These are phyloP conservation scores for Argyra leucocephala DNA, from an alignment of 2,888 invertebrate genomes.

Conservation along the genomic window DNA sequence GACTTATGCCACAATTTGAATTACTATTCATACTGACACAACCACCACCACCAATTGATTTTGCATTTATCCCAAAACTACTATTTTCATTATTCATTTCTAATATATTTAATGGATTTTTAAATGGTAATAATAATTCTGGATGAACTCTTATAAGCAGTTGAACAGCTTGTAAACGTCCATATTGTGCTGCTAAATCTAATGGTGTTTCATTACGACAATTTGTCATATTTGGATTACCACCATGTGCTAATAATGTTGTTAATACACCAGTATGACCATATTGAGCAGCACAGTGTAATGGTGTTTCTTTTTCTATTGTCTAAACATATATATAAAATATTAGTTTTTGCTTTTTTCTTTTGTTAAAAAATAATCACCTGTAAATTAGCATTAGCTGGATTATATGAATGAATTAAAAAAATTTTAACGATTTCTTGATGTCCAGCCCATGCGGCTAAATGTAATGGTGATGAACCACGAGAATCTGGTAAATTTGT, in stretches of 20 bases:
- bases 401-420: slow-evolving; percentile 68
- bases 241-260: slow-evolving; percentile 70
- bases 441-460: slow-evolving; percentile 92
- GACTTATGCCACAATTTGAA: neutral
- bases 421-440: slow-evolving; percentile 78
- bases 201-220: slow-evolving; percentile 81
- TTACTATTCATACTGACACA: neutral
- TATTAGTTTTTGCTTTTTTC: neutral
- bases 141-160: slow-evolving; percentile 75
- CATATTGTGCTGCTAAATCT: slow-evolving; percentile 89
- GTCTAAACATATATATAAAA: slow-evolving; percentile 49
- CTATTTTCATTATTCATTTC: neutral
- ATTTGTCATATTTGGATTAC: slow-evolving; percentile 81
- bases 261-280: slow-evolving; percentile 79
- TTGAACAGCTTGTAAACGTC: slow-evolving; percentile 74
- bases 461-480: slow-evolving; percentile 84
- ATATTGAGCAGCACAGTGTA: slow-evolving; percentile 88
- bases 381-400: slow-evolving; percentile 77
- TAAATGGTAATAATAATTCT: slow-evolving; percentile 65
- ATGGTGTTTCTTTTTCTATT: slow-evolving; percentile 80
- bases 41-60: slow-evolving; percentile 44
- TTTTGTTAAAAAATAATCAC: slow-evolving; percentile 35
- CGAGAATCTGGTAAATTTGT: slow-evolving; percentile 80
- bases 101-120: slow-evolving; percentile 29
- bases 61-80: neutral